These are phyloP conservation scores for Caenorhabditis macrosperma DNA, from an alignment of 2,888 invertebrate species.

Conservation along the genomic window DNA sequence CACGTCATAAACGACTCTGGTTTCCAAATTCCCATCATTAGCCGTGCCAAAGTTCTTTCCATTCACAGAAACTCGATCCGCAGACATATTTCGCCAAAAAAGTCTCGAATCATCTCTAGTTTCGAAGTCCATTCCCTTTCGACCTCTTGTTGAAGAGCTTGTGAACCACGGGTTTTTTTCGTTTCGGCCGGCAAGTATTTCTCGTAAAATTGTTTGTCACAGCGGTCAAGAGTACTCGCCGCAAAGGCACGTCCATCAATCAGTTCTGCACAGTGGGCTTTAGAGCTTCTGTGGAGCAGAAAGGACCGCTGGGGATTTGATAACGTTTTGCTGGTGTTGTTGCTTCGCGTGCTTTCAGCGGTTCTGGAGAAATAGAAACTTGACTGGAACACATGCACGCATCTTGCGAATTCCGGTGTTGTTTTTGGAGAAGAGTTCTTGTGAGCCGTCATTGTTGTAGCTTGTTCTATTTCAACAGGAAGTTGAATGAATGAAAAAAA, in stretches of 20 bases:
- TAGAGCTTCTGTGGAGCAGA: background rate
- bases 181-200: too few relatives aligned
- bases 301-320: constrained; percentile 49
- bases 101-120: background rate
- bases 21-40: constrained; percentile 55
- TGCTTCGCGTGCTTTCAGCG: background rate
- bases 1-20: constrained; percentile 37
- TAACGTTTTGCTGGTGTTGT: constrained; percentile 22
- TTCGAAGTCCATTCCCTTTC: constrained; percentile 1
- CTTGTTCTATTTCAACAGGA: too few relatives aligned
- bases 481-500: too few relatives aligned
- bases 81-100: constrained; percentile 27
- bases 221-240: constrained; percentile 48
- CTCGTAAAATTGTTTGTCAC: constrained; percentile 36
- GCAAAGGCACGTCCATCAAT: constrained; percentile 45
- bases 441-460: too few relatives aligned
- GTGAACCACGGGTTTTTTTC: background rate
- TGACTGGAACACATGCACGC: background rate
- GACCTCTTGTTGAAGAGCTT: background rate
- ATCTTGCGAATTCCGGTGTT: background rate
- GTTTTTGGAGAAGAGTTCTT: too few relatives aligned
- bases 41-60: constrained; percentile 39
- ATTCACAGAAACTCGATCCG: constrained; percentile 48
- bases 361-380: constrained; percentile 3
- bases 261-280: constrained; percentile 42